Percentiles rank a stretch among this genome's conserved stretches.
Conservation (phyloP, 2,888 invertebrate species). For the Peribatodes rhomboidaria region DNA sequence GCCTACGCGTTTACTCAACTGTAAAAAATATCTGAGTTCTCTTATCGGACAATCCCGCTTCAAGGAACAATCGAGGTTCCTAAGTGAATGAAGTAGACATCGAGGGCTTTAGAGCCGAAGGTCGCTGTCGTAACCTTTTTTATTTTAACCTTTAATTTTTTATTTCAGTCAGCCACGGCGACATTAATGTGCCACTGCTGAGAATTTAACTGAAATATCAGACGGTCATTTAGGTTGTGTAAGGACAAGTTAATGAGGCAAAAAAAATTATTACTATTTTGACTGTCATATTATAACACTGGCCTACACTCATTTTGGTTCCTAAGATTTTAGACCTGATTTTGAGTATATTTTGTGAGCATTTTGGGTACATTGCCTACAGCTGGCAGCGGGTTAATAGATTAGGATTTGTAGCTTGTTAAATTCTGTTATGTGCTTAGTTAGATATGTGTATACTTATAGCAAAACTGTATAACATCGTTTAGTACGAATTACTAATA, state of each 20-base stretch:
- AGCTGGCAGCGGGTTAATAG: no score
- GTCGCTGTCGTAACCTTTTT: constrained; percentile 22
- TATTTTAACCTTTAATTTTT: constrained; percentile 20
- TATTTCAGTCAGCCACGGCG: constrained; percentile 13
- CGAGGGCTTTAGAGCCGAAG: constrained; percentile 22
- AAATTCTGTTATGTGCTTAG: no score
- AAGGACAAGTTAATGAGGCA: background rate
- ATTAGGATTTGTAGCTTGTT: no score
- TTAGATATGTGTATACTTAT: no score
- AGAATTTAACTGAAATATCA: constrained; percentile 5
- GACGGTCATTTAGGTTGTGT: constrained; percentile 13
- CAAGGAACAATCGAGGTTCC: constrained; percentile 13
- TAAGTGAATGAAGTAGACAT: constrained; percentile 20
- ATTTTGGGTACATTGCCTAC: no score
- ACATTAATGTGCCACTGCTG: constrained; percentile 8
- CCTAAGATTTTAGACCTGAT: no score
- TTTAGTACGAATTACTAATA: no score
- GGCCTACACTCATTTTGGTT: background rate
- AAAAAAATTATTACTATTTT: background rate
- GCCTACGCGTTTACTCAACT: background rate
- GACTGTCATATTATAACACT: background rate
- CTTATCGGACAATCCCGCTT: constrained; percentile 4
- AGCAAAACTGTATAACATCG: no score
- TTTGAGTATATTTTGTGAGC: no score
- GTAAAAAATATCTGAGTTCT: background rate